phyloP scores from a whole-genome alignment of 1,140 invertebrate species.

The Zaprionus gabonicus region DNA sequence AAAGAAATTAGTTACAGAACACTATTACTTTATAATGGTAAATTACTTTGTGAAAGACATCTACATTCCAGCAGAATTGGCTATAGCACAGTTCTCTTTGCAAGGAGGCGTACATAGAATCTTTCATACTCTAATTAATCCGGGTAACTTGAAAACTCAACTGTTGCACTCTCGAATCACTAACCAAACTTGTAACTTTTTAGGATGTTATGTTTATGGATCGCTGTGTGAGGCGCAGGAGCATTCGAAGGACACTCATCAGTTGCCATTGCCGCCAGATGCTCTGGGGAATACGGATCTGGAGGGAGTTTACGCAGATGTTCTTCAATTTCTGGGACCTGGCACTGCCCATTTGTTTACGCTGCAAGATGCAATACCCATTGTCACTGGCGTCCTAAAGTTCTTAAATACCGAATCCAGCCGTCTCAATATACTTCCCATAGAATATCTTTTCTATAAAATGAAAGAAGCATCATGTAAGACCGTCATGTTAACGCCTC shows the following conservation, averaged over 20 bases:
- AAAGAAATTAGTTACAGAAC: not conserved
- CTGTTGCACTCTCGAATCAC: no score
- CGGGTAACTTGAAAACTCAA: slow-evolving; percentile 15
- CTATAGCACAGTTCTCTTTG: slow-evolving; percentile 26
- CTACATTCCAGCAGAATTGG: slow-evolving; percentile 36
- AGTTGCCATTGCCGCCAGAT: no score
- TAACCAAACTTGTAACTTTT: no score
- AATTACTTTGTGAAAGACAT: slow-evolving; percentile 38
- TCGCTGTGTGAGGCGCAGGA: no score
- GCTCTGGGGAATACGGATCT: slow-evolving; percentile 14
- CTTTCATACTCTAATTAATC: slow-evolving; percentile 43
- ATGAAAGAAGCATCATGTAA: slow-evolving; percentile 24
- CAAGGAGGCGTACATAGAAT: slow-evolving; percentile 9
- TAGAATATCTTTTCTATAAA: slow-evolving; percentile 41
- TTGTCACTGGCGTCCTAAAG: slow-evolving; percentile 24
- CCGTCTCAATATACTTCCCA: slow-evolving; percentile 28
- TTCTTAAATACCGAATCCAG: slow-evolving; percentile 8
- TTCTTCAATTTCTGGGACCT: slow-evolving; percentile 22
- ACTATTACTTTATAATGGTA: slow-evolving; percentile 43
- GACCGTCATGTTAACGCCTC: not conserved
- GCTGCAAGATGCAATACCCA: slow-evolving; percentile 6
- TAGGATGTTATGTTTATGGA: no score
- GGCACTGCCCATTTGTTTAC: slow-evolving; percentile 30
- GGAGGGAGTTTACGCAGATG: slow-evolving; percentile 6
- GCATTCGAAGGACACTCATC: no score